A percentile compares a stretch with the other conserved stretches of the same genome.
These are phyloP conservation scores for Peromyscus melanophrys DNA, from an alignment of 2,797 vertebrate genomes.

Conservation along the genomic window DNA sequence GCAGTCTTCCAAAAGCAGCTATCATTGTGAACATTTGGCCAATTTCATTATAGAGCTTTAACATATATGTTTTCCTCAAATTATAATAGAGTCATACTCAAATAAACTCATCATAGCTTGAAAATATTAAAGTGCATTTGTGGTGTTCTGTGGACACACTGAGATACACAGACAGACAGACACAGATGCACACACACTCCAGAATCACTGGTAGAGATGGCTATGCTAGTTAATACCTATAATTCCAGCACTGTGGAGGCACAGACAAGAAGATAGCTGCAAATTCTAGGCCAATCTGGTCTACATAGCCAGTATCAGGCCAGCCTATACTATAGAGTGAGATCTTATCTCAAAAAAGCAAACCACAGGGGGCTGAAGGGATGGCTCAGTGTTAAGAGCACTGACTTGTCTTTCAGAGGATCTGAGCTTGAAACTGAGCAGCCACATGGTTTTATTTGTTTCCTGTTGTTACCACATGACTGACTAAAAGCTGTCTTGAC, in stretches of 20 bases:
- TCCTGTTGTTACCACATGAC: neutral
- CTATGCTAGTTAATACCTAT: neutral
- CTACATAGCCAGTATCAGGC: neutral
- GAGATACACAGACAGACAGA: neutral
- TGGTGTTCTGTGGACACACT: neutral
- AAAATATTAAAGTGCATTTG: conserved; percentile 10
- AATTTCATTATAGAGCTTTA: neutral
- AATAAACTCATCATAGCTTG: neutral
- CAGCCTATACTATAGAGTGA: neutral
- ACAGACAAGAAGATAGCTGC: neutral
- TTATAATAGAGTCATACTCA: neutral
- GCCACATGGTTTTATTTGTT: neutral
- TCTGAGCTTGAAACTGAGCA: neutral
- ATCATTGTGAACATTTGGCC: conserved; percentile 18
- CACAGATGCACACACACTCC: neutral
- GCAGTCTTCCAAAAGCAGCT: neutral
- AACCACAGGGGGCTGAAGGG: neutral
- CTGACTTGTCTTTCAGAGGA: neutral
- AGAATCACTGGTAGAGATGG: neutral
- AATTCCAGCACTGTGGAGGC: neutral
- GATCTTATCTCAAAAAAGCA: neutral
- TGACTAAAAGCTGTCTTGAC: neutral
- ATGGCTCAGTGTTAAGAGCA: neutral
- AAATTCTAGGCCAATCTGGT: neutral
- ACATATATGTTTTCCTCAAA: neutral